Conservation (phyloP, 1,140 invertebrate species). For the Chymomyza costata region DNA sequence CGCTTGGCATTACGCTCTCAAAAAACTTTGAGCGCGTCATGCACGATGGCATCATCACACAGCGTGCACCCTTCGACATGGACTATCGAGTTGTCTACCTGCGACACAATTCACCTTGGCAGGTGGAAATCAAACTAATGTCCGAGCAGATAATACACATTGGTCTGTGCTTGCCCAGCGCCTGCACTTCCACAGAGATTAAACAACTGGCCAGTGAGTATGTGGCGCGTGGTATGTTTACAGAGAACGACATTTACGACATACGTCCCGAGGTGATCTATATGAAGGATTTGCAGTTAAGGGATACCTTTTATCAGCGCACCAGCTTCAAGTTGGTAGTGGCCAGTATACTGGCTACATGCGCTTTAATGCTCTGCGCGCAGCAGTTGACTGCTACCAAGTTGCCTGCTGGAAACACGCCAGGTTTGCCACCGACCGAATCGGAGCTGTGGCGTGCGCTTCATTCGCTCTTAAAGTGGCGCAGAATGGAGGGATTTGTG, state of each 20-base stretch:
- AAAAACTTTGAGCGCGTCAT: slow-evolving; percentile 69
- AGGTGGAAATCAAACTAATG: slow-evolving; percentile 73
- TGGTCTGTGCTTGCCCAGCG: slow-evolving; percentile 63
- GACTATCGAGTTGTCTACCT: slow-evolving; percentile 68
- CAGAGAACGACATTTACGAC: slow-evolving; percentile 65
- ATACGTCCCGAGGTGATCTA: slow-evolving; percentile 63
- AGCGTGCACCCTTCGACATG: slow-evolving; percentile 66
- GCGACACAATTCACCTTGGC: slow-evolving; percentile 70
- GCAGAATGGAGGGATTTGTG: slow-evolving; percentile 37
- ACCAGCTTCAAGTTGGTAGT: slow-evolving; percentile 58
- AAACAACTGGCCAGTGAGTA: slow-evolving; percentile 52
- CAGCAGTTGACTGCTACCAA: slow-evolving; percentile 37
- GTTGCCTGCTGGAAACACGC: neutral
- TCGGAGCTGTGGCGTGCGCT: slow-evolving; percentile 54
- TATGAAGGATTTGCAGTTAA: slow-evolving; percentile 69
- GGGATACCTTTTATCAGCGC: slow-evolving; percentile 53
- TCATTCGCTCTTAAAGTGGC: slow-evolving; percentile 31
- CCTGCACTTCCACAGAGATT: slow-evolving; percentile 54
- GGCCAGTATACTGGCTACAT: slow-evolving; percentile 41
- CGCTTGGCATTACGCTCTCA: slow-evolving; percentile 64
- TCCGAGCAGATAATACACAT: slow-evolving; percentile 73
- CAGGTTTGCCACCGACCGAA: slow-evolving; percentile 42
- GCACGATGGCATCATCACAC: slow-evolving; percentile 65
- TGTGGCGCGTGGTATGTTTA: slow-evolving; percentile 43
- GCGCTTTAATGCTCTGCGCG: slow-evolving; percentile 51